Base-by-base conservation (phyloP, 2,888 invertebrate genomes). In the Eurytoma californica region DNA sequence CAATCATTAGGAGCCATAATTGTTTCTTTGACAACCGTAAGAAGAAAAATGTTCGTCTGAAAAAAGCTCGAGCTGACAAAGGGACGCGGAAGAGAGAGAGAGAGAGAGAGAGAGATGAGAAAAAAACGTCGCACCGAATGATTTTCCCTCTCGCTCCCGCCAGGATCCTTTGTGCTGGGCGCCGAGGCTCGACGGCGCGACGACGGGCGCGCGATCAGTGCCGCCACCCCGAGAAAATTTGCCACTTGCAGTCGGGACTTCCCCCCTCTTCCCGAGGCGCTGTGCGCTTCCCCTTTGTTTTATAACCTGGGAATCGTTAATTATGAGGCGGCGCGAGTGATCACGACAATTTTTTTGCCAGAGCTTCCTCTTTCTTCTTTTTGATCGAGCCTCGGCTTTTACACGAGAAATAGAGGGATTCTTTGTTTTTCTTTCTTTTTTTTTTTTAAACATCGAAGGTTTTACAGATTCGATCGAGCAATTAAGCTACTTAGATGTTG, bases 271-370 rank as follows among this genome's bases (percentile, higher is more conserved):
- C 24, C 51, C 61, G 39, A 9, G 18, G 49, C n/a, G 9, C 24
- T 24, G 24, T 24, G 24, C 24, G 2, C 24, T 24, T 24, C 24
- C 24, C 20, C 61, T 77, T 72, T 77, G 72, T 72, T 70, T 66
- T 20, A 57, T 39, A 66, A 24, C 24, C 72, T n/a, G 30, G 30
- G 60, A 77, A 72, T 77, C 72, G 67, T 77, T 77, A 72, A 77
- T 66, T 77, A 72, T 58, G 53, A 53, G 24, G 61, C 66, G 58
- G n/a, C 58, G 69, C 55, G 55, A 76, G 24, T 39, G 61, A 53
- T 58, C 51, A 30, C 63, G 57, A 61, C 68, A 53, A 65, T 70
- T 58, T 61, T 61, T 58, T 7, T 7, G n/a, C 57, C 2, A 24
- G 24, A 24, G 13, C 30, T 55, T 7, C 55, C 20, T 74, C 49